Evolutionary conservation across 2,113 vertebrate genomes (phyloP).

Genomic region (Nasalis larvatus): DNA sequence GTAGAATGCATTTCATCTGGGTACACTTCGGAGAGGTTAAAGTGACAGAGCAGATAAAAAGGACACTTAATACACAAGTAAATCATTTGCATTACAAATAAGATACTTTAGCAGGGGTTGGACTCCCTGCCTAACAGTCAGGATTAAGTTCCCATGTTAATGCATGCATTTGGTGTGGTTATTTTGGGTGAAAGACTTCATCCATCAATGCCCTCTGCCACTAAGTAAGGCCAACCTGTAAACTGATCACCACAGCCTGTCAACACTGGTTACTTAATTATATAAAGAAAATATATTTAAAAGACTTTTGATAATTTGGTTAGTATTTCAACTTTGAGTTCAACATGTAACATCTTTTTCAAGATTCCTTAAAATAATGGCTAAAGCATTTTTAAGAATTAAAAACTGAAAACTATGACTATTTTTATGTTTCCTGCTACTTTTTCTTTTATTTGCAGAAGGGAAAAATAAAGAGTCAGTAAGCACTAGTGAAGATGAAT

Average conservation of each 20-base stretch:
- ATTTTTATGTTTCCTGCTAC: background rate
- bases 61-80: conserved; percentile 82
- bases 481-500: background rate
- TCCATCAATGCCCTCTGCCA: conserved; percentile 82
- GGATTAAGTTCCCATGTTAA: conserved; percentile 84
- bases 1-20: conserved; percentile 63
- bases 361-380: background rate
- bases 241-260: conserved; percentile 83
- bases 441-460: conserved; percentile 7
- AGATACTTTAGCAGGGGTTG: conserved; percentile 81
- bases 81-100: conserved; percentile 87
- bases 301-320: conserved; percentile 48
- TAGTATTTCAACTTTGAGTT: conserved; percentile 43
- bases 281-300: conserved; percentile 76
- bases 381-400: background rate
- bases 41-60: conserved; percentile 70
- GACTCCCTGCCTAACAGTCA: conserved; percentile 55
- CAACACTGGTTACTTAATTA: conserved; percentile 82
- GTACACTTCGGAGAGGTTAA: conserved; percentile 43
- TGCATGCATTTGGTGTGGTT: conserved; percentile 85
- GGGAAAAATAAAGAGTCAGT: background rate
- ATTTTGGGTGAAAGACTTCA: conserved; percentile 86
- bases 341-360: background rate
- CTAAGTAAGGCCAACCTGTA: conserved; percentile 81
- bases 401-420: background rate